These are phyloP conservation scores for Myripristis murdjan DNA, from an alignment of 2,797 vertebrate species.

Conservation along the genomic window DNA sequence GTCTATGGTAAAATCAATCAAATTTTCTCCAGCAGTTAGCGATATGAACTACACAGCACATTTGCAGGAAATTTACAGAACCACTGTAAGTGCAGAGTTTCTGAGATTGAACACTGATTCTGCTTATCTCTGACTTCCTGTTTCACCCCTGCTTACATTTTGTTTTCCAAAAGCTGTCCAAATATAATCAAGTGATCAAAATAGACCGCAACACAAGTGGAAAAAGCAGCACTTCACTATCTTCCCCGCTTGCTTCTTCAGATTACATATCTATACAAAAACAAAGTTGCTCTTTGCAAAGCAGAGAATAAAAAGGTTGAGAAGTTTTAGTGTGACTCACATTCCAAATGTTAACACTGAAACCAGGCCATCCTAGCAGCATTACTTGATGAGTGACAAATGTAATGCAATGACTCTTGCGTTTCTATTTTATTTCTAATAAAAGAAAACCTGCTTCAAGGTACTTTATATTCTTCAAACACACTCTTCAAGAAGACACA, in stretches of 20 bases:
- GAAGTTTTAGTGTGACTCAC: not conserved
- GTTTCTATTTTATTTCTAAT: slow-evolving; percentile 14
- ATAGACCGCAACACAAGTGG: slow-evolving; percentile 14
- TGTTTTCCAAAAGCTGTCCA: slow-evolving; percentile 25
- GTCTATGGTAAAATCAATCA: no score
- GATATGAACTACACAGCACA: no score
- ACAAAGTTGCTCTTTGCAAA: slow-evolving; percentile 4
- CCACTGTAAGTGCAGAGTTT: slow-evolving; percentile 9
- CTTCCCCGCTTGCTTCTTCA: slow-evolving; percentile 1
- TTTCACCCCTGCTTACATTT: slow-evolving; percentile 3
- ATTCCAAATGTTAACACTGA: slow-evolving; percentile 21
- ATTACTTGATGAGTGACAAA: slow-evolving; percentile 36
- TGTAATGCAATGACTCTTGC: slow-evolving; percentile 11
- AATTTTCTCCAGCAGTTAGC: not conserved
- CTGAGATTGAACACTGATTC: not conserved
- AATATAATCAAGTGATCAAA: slow-evolving; percentile 9
- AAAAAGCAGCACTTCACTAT: not conserved
- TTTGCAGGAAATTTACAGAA: not conserved
- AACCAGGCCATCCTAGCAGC: slow-evolving; percentile 1
- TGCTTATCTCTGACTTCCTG: slow-evolving; percentile 14
- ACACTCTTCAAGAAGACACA: slow-evolving; percentile 4
- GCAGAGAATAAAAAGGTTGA: not conserved
- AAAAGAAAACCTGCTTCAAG: slow-evolving; percentile 4
- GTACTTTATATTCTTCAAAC: slow-evolving; percentile 8
- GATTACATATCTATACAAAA: slow-evolving; percentile 33